Conservation (phyloP, 2,797 vertebrate species). For the Etheostoma perlongum region DNA sequence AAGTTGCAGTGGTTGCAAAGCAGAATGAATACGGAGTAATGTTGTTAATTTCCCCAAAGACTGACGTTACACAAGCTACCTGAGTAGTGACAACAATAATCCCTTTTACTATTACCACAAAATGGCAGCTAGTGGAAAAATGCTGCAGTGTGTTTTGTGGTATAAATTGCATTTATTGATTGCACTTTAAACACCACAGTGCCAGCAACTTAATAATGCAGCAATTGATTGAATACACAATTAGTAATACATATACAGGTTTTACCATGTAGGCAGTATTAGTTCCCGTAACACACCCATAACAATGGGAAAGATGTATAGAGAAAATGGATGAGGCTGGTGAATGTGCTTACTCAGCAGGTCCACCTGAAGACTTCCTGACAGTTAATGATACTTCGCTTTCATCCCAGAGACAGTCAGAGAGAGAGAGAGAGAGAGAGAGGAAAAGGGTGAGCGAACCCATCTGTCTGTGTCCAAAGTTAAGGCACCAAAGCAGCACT, state of each 20-base stretch:
- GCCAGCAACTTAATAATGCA: slow-evolving; percentile 58
- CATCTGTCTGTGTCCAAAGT: slow-evolving; percentile 62
- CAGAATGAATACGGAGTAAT: slow-evolving; percentile 36
- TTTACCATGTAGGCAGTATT: slow-evolving; percentile 32
- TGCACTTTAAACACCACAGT: slow-evolving; percentile 50
- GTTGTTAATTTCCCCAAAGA: slow-evolving; percentile 69
- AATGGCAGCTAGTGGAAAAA: slow-evolving; percentile 45
- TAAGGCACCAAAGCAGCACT: no score
- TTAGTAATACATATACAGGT: slow-evolving; percentile 35
- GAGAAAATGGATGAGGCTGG: slow-evolving; percentile 49
- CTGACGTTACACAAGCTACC: slow-evolving; percentile 49
- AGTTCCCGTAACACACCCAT: slow-evolving; percentile 56
- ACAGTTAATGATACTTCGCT: slow-evolving; percentile 53
- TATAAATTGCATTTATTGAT: slow-evolving; percentile 77
- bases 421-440: slow-evolving; percentile 18
- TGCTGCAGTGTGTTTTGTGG: slow-evolving; percentile 25
- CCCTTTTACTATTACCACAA: slow-evolving; percentile 45
- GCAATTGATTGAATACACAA: slow-evolving; percentile 49
- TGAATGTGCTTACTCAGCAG: slow-evolving; percentile 59
- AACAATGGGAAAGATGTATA: slow-evolving; percentile 33
- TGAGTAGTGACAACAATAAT: slow-evolving; percentile 64
- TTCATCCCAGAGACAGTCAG: slow-evolving; percentile 25
- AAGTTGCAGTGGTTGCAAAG: slow-evolving; percentile 47
- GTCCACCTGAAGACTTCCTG: slow-evolving; percentile 52
- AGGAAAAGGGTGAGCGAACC: slow-evolving; percentile 41